phyloP scores from a whole-genome alignment of 37 sponge, comb jelly and placozoan genomes.

The Aplysina aerophoba region DNA sequence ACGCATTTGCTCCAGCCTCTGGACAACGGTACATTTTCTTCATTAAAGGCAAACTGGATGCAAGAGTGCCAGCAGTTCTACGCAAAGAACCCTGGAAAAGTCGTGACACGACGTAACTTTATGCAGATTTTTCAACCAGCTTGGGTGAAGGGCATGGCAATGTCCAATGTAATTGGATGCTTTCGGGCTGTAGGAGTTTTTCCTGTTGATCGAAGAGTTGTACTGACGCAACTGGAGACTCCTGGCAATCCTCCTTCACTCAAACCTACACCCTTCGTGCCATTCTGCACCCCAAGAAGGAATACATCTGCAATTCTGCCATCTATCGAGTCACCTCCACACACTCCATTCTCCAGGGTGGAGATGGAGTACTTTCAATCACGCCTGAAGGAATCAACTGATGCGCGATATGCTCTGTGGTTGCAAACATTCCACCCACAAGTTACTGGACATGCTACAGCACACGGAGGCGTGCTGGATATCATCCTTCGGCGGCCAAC shows the following conservation, averaged over 20 bases:
- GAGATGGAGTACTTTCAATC: too few relatives aligned
- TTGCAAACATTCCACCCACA: too few relatives aligned
- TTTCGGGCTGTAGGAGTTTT: constrained; percentile 38
- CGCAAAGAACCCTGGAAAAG: constrained; percentile 33
- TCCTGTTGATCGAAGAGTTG: too few relatives aligned
- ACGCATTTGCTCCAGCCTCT: constrained; percentile 57
- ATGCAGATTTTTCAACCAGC: constrained; percentile 22
- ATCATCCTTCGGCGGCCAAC: too few relatives aligned
- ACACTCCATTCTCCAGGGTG: too few relatives aligned
- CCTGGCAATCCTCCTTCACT: too few relatives aligned
- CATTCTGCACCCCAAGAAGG: too few relatives aligned
- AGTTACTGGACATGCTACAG: too few relatives aligned
- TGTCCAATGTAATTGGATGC: constrained; percentile 40
- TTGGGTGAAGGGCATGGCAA: constrained; percentile 50
- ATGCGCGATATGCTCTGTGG: background rate
- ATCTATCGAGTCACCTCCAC: background rate
- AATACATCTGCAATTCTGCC: too few relatives aligned
- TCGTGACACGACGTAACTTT: constrained; percentile 33
- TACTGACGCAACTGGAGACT: too few relatives aligned
- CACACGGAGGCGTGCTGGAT: too few relatives aligned
- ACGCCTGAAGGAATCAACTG: background rate
- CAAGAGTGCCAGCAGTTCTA: constrained; percentile 41
- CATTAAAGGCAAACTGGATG: constrained; percentile 42
- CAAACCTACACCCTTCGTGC: too few relatives aligned
- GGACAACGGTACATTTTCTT: constrained; percentile 42